phyloP scores from a whole-genome alignment of 2,113 vertebrate species.

The Limnothrissa miodon region DNA sequence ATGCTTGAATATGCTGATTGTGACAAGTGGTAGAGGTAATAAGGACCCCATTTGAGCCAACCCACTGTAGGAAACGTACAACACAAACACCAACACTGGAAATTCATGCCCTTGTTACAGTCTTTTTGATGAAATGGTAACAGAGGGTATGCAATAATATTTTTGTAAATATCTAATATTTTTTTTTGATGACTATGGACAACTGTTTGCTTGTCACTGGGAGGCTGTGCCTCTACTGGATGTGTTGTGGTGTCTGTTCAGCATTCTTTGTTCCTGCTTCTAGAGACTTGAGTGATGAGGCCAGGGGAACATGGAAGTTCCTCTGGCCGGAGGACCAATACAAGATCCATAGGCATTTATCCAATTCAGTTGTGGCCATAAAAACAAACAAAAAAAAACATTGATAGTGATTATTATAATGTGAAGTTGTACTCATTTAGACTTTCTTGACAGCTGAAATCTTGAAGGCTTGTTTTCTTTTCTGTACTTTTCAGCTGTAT shows the following conservation, averaged over 20 bases:
- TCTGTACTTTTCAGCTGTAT: neutral
- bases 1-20: conserved; percentile 12
- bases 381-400: neutral
- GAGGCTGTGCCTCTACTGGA: conserved; percentile 5
- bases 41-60: neutral
- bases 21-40: neutral
- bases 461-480: neutral
- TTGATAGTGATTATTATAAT: neutral
- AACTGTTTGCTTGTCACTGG: neutral
- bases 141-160: neutral
- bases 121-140: neutral
- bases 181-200: neutral
- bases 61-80: neutral
- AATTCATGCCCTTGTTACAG: neutral
- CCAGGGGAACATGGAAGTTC: neutral
- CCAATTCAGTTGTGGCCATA: neutral
- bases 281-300: neutral
- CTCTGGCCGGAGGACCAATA: neutral
- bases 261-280: neutral
- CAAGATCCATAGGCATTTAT: neutral
- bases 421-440: neutral
- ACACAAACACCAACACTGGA: neutral
- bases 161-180: neutral
- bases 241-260: neutral
- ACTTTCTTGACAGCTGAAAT: neutral